Evolutionary conservation across 1,140 invertebrate species (phyloP).

Genomic region (Pomphorhynchus laevis): DNA sequence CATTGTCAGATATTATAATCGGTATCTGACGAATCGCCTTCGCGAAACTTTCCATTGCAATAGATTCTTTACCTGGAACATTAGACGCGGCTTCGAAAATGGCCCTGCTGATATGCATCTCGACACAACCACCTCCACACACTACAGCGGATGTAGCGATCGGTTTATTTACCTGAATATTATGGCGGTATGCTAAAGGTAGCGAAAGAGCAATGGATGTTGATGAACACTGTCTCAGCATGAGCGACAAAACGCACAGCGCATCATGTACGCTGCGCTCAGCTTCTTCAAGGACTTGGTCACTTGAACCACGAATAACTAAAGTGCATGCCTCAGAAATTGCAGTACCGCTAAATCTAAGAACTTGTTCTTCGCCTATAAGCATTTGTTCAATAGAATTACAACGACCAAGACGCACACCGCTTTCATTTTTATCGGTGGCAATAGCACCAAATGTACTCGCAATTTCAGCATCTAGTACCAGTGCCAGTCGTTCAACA

Average conservation of each 20-base stretch:
- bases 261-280: constrained; percentile 89
- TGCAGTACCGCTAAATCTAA: constrained; percentile 69
- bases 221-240: not conserved
- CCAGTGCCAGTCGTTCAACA: constrained; percentile 69
- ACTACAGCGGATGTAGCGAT: constrained; percentile 1
- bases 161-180: not conserved
- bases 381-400: constrained; percentile 80
- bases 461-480: constrained; percentile 90
- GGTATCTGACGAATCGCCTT: constrained; percentile 45
- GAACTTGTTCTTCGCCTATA: constrained; percentile 77
- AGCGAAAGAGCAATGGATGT: not conserved
- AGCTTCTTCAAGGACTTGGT: constrained; percentile 92
- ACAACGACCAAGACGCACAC: constrained; percentile 63
- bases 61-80: constrained; percentile 75
- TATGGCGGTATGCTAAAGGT: not conserved
- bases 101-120: constrained; percentile 78
- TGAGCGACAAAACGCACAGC: constrained; percentile 69
- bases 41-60: constrained; percentile 82
- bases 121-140: constrained; percentile 24
- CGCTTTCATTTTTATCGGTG: constrained; percentile 66
- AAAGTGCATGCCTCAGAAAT: constrained; percentile 82
- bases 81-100: constrained; percentile 41
- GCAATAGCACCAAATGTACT: too few species aligned
- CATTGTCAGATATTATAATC: constrained; percentile 82
- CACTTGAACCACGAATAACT: constrained; percentile 79